Evolutionary conservation across 2,113 vertebrate species (phyloP), one percentile per base, ranked within the genome.

Genomic region (Rhinoptilus africanus): DNA sequence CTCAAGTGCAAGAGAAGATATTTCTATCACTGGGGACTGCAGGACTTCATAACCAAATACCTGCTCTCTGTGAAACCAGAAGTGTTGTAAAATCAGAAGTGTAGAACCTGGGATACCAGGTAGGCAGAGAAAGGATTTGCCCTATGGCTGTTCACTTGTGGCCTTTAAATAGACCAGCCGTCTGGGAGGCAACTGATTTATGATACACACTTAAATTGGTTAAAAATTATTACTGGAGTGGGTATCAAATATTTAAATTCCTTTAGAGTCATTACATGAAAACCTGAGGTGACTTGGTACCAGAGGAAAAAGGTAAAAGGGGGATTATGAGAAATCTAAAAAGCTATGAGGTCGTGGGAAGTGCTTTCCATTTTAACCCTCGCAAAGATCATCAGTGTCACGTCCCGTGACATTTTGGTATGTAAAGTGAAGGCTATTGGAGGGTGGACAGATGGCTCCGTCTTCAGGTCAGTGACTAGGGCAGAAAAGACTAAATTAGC

Each of bases 381-480:
- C 7, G 6, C 53, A 59, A 84, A 89, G 64, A 83, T 32, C 69
- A 83, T 93, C 74, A 57, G 45, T 89, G 69, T 17, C 53, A 51
- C 11, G 23, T 83, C 41, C 45, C 8, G 0, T 80, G 78, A 54
- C 37, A 60, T 66, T 93, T 69, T 69, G 41, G 54, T 93, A 54
- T 73, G 35, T 47, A 92, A 66, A 0, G 0, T 88, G 88, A 93
- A 73, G 71, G 85, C 71, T 79, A 9, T 47, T 79, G 75, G 41
- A 85, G 75, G 18, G 16, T 85, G 85, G 81, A 93, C 85, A 89
- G 89, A 88, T 92, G 94, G 89, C 53, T 92, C 94, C 20, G 1
- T 82, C 88, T 73, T 85, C 63, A 96, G 87, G 85, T 93, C 93
- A 92, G 53, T 93, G 78, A 80, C 56, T 64, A 79, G 87, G 73